A percentile compares a stretch with the other conserved stretches of the same genome.
phyloP scores from a whole-genome alignment of 2,113 vertebrate genomes.

The Istiophorus platypterus region DNA sequence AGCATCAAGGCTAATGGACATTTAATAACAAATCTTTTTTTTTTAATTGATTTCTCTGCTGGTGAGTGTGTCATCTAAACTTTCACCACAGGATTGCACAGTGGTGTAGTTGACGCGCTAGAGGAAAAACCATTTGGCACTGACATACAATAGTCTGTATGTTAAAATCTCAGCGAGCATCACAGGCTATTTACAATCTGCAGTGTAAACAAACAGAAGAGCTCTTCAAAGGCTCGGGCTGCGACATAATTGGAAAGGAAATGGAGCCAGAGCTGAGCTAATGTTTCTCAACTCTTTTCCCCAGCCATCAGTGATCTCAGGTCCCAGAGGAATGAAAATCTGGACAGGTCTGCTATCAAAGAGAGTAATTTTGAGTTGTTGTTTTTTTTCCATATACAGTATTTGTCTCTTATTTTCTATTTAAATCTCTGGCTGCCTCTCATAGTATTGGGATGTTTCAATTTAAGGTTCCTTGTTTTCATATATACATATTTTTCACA shows the following conservation, averaged over 20 bases:
- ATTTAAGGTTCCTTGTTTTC: not conserved
- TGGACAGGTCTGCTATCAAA: constrained; percentile 55
- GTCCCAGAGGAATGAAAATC: constrained; percentile 52
- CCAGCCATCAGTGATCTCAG: constrained; percentile 64
- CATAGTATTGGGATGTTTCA: not conserved
- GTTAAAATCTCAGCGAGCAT: constrained; percentile 69
- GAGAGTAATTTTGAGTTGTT: constrained; percentile 26
- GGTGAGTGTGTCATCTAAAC: constrained; percentile 27
- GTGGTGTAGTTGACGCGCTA: constrained; percentile 18
- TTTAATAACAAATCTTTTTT: not conserved
- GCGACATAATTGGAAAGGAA: constrained; percentile 76
- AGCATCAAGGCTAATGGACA: not conserved
- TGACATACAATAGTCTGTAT: constrained; percentile 42
- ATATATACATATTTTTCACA: not conserved
- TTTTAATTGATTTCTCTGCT: constrained; percentile 5
- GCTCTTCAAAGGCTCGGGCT: constrained; percentile 73
- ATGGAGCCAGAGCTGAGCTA: constrained; percentile 65
- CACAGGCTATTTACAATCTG: constrained; percentile 65
- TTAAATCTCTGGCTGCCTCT: not conserved
- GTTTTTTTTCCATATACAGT: not conserved
- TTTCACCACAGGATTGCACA: constrained; percentile 30
- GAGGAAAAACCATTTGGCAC: constrained; percentile 55
- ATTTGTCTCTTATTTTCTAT: constrained; percentile 1
- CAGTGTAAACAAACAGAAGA: constrained; percentile 75
- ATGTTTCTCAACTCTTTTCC: constrained; percentile 58